Base-by-base conservation (phyloP, 2,888 invertebrate genomes). In the Leucoptera coffeella region DNA sequence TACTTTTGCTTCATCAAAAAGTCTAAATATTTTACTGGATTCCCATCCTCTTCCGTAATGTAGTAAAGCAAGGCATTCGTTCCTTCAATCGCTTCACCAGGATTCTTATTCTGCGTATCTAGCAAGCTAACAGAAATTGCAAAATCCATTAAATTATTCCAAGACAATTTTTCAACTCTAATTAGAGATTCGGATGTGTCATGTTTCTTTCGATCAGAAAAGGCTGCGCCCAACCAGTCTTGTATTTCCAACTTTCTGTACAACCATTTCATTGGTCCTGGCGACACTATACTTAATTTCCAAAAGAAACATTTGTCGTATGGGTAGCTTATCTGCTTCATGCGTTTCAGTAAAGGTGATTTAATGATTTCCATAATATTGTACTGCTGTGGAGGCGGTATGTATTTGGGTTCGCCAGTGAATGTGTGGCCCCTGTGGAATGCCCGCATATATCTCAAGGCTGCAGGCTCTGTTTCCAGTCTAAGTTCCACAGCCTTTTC, bases 211-310 rank as follows among this genome's bases (percentile, higher is more conserved):
- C 56, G 51, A 19, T 64, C 67, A 33, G 58, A 50, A 30, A 77
- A 61, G 15, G 61, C 65, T 33, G 61, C 50, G 23, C 54, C 37
- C 28, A 77, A 38, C 52, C 74, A 61, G 34, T 64, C 64, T 31
- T 65, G 57, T 26, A 74, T 40, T 32, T 73, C 50, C 37, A 73
- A 50, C 32, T 61, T 59, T 30, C 46, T 52, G 30, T 56, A 41
- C 10, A 65, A 35, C 47, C 65, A 64, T 41, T 72, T 61, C 12
- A 45, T 44, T 25, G 57, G 37, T 33, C 72, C 60, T 2, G 80
- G 77, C 29, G 77, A 60, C 5, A 78, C 74, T 26, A 82, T 44
- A 4, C 75, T 65, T 15, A 80, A 45, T 53, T 82, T 82, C 82
- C 82, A 82, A 46, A 67, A 46, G 45, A 60, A 48, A 40, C 54